Evolutionary conservation across 2,797 vertebrate species (phyloP).

Genomic region (Acropternis orthonyx): DNA sequence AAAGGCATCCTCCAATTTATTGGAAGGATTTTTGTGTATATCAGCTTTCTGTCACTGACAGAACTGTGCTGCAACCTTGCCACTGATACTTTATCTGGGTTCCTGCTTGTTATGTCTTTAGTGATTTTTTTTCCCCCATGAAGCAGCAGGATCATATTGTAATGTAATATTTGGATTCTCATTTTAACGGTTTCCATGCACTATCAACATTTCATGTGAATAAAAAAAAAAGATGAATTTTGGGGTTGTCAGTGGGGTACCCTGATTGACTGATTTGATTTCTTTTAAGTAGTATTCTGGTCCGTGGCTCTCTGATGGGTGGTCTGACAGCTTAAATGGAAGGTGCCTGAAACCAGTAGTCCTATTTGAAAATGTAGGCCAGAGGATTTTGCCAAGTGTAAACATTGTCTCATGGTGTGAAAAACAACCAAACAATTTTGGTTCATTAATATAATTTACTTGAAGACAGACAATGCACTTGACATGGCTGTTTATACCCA

Average conservation of each 20-base stretch:
- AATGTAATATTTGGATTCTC: neutral
- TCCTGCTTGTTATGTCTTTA: neutral
- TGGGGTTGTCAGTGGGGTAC: neutral
- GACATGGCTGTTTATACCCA: neutral
- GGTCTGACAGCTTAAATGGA: neutral
- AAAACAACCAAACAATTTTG: conserved; percentile 33
- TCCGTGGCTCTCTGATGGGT: neutral
- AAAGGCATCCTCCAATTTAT: neutral
- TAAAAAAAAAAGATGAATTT: too few species aligned
- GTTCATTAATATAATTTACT: conserved; percentile 45
- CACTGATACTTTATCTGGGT: neutral
- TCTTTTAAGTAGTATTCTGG: neutral
- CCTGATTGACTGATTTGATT: neutral
- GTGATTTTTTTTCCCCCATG: neutral
- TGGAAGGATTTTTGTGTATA: neutral
- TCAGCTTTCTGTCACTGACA: neutral
- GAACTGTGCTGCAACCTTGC: neutral
- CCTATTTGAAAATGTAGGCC: neutral
- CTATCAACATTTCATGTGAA: neutral
- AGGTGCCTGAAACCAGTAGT: neutral
- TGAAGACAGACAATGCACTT: conserved; percentile 16
- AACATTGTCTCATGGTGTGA: conserved; percentile 31
- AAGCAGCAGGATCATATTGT: neutral
- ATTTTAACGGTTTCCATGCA: accelerated
- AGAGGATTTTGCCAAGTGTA: conserved; percentile 11